phyloP scores from a whole-genome alignment of 2,888 invertebrate genomes.

The Endotricha flammealis region DNA sequence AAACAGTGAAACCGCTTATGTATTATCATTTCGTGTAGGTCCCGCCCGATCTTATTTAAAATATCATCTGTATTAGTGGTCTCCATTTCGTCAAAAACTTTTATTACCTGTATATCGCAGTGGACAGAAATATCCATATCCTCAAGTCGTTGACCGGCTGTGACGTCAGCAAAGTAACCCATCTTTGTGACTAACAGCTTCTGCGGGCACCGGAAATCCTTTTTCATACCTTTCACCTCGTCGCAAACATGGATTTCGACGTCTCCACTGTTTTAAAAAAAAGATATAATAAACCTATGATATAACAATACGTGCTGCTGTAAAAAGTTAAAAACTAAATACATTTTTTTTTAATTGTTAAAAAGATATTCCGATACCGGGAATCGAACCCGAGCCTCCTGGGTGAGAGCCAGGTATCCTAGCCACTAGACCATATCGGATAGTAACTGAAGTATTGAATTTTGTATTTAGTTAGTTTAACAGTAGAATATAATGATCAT shows the following conservation, averaged over 20 bases:
- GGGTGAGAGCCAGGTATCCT: constrained; percentile 80
- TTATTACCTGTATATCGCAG: constrained; percentile 95
- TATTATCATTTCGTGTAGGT: too few species aligned
- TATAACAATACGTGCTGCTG: too few species aligned
- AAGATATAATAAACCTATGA: too few species aligned
- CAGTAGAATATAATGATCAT: too few species aligned
- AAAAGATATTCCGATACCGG: constrained; percentile 74
- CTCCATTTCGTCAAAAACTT: neutral
- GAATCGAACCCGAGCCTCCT: constrained; percentile 80
- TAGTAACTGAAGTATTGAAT: constrained; percentile 5
- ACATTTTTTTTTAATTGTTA: too few species aligned
- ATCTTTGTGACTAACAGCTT: constrained; percentile 92
- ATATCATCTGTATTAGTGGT: too few species aligned
- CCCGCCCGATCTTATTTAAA: too few species aligned
- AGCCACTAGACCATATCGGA: constrained; percentile 81
- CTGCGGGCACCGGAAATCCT: constrained; percentile 93
- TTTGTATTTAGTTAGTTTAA: neutral
- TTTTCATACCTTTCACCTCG: constrained; percentile 92
- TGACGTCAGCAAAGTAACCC: constrained; percentile 96
- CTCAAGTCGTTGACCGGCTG: constrained; percentile 87
- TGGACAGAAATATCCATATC: constrained; percentile 98
- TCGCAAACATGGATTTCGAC: constrained; percentile 97
- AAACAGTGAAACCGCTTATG: too few species aligned
- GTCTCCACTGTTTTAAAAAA: constrained; percentile 80
- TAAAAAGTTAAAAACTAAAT: constrained; percentile 9